These are phyloP conservation scores for Gymnobelideus leadbeateri DNA, from an alignment of 2,113 vertebrate species.

Conservation along the genomic window DNA sequence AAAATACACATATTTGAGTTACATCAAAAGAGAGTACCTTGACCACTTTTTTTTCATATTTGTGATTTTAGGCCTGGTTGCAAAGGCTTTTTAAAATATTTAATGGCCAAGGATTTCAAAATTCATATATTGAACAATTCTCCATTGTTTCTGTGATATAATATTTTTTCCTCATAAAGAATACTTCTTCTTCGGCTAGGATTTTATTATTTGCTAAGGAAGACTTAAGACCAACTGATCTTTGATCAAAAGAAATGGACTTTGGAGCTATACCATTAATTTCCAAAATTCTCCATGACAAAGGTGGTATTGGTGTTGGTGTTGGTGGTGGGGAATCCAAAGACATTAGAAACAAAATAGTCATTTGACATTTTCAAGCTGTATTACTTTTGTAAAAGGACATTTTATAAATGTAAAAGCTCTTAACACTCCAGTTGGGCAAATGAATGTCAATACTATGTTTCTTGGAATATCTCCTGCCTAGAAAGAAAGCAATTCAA, in stretches of 20 bases:
- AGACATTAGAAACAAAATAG: slow-evolving; percentile 8
- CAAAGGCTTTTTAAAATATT: not conserved
- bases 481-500: not conserved
- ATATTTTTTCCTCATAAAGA: slow-evolving; percentile 47
- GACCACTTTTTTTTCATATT: slow-evolving; percentile 13
- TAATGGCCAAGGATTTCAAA: slow-evolving; percentile 5
- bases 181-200: not conserved
- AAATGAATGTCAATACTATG: slow-evolving; percentile 20
- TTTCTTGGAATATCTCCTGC: slow-evolving; percentile 21
- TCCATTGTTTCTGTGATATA: not conserved
- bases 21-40: not conserved
- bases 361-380: slow-evolving; percentile 27
- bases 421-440: not conserved
- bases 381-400: slow-evolving; percentile 25
- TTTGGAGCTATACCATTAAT: slow-evolving; percentile 24
- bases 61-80: not conserved
- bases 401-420: slow-evolving; percentile 6
- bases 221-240: not conserved
- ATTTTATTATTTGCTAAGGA: not conserved
- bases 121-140: not conserved
- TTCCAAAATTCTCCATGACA: slow-evolving; percentile 6
- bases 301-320: not conserved
- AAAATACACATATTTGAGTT: not conserved
- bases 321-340: not conserved
- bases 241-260: not conserved